A percentile compares a stretch with the other conserved stretches of the same genome.
phyloP scores from a whole-genome alignment of 2,888 invertebrate species.

The Sinotaia quadrata region DNA sequence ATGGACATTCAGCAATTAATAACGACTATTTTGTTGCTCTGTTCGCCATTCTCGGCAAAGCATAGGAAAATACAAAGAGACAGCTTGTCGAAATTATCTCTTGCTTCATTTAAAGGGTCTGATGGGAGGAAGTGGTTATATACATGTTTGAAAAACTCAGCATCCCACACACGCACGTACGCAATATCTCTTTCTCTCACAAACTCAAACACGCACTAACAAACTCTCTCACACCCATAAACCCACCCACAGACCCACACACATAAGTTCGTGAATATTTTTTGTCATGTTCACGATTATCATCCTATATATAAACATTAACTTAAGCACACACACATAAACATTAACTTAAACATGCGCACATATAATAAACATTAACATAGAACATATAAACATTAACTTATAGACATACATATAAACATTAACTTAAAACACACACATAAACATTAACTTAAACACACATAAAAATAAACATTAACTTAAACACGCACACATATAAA shows the following conservation, averaged over 20 bases:
- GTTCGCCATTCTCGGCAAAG: no score
- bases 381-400: background rate
- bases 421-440: conserved; percentile 1
- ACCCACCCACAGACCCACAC: background rate
- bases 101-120: no score
- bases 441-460: background rate
- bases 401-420: background rate
- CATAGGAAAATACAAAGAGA: no score
- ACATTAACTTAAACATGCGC: background rate
- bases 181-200: background rate
- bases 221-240: background rate
- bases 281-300: background rate
- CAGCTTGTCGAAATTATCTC: no score
- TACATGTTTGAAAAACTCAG: no score
- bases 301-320: background rate
- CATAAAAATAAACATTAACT: background rate
- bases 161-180: background rate
- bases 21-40: no score
- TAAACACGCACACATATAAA: background rate
- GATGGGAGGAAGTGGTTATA: no score
- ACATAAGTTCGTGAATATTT: background rate
- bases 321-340: background rate
- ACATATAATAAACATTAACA: background rate
- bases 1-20: no score
- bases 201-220: background rate